Evolutionary conservation across 2,113 vertebrate species (phyloP), one percentile per base, ranked within the genome.

Genomic region (Centrocercus urophasianus): DNA sequence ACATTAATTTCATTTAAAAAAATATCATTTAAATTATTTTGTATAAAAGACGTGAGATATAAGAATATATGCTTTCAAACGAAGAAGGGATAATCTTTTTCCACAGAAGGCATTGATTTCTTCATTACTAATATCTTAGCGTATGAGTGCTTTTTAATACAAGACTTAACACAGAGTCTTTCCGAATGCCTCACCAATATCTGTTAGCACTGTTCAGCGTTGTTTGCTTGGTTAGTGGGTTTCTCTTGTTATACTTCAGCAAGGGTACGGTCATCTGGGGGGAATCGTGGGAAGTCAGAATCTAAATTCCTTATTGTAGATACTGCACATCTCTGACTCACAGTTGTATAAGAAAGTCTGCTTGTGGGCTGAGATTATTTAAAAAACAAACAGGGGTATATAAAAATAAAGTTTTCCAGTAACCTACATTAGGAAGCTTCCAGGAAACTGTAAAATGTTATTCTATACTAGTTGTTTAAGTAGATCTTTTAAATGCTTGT

Each of bases 301-400:
- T 75, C 77, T 88, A 93, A 95, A 96, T 93, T 94, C 71, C 82
- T 81, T 89, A 42, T 65, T 93, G 89, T 93, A 91, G 91, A 82
- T 91, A 61, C 15, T 76, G 83, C 85, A 94, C 67, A 89, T 90
- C 86, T 93, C 89, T 96, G 94, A 96, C 91, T 96, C 92, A 91
- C 67, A 85, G 63, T 45, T 87, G 63, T 72, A 43, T 91, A 57
- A 89, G 93, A 59, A 85, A 80, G 54, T 71, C 79, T 86, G 67
- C 43, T 45, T 74, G 77, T 94, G 65, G 88, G 78, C 80, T 83
- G 56, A 16, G 60, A 40, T 74, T 89, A 65, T 80, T 72, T 17
- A 85, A 93, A 66, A 94, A 75, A 82, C 77, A 92, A 88, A 77
- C n/a, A 70, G 36, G 89, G 81, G 24, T 65, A n/a, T 66, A 71